Percentiles rank a stretch among this genome's conserved stretches.
Conservation (phyloP, 2,113 vertebrate genomes). For the Urocynchramus pylzowi region DNA sequence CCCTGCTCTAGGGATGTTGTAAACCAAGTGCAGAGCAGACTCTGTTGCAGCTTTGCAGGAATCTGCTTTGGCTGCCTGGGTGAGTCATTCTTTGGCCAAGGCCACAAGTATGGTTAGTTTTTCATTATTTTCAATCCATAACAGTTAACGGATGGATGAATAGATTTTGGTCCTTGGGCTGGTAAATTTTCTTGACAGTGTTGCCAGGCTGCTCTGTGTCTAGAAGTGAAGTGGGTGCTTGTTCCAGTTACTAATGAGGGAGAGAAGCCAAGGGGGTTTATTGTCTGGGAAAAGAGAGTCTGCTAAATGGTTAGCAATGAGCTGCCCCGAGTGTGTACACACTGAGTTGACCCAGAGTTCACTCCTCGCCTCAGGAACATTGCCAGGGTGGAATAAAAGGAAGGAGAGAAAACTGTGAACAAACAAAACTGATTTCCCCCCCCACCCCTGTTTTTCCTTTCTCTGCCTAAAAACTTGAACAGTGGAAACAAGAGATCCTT, state of each 20-base stretch:
- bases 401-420: not conserved
- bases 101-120: not conserved
- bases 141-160: conserved; percentile 21
- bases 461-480: not conserved
- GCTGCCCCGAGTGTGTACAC: not conserved
- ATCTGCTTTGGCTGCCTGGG: not conserved
- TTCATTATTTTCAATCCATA: conserved; percentile 32
- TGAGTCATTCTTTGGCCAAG: conserved; percentile 45
- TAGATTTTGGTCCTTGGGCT: not conserved
- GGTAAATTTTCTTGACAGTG: conserved; percentile 49
- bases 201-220: conserved; percentile 23
- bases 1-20: not conserved
- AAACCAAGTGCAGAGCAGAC: not conserved
- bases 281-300: not conserved
- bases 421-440: not conserved
- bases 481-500: not conserved
- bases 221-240: conserved; percentile 23
- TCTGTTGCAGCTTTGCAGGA: not conserved
- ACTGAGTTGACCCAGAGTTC: conserved; percentile 10
- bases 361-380: not conserved
- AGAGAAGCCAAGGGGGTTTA: conserved; percentile 5
- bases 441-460: not conserved
- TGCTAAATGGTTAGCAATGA: not conserved
- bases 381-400: not conserved
- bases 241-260: conserved; percentile 46